phyloP scores from a whole-genome alignment of 1,140 invertebrate species.

The Liolophura sinensis region DNA sequence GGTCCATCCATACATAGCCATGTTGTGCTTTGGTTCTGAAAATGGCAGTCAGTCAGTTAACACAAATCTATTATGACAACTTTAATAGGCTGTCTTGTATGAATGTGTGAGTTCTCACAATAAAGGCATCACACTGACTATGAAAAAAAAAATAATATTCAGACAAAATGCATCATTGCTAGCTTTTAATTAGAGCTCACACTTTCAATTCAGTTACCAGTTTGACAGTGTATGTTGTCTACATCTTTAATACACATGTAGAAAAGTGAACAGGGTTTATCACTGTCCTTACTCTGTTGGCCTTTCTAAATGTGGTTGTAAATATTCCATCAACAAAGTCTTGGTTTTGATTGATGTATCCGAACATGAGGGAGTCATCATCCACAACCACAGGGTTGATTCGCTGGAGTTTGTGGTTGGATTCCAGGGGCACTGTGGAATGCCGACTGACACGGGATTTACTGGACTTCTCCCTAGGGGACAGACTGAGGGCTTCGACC shows the following conservation, averaged over 20 bases:
- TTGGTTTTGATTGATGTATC: conserved; percentile 47
- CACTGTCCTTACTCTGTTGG: conserved; percentile 56
- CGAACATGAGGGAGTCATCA: conserved; percentile 53
- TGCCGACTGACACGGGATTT: conserved; percentile 32
- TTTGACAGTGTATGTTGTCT: too few species aligned
- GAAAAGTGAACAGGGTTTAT: too few species aligned
- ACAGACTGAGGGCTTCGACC: conserved; percentile 48
- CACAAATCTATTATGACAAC: background rate
- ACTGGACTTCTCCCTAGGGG: conserved; percentile 17
- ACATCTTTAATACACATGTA: too few species aligned
- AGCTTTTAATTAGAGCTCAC: too few species aligned
- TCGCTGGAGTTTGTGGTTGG: conserved; percentile 50
- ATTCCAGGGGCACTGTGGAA: conserved; percentile 33
- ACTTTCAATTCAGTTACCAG: too few species aligned
- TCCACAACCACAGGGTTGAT: conserved; percentile 57
- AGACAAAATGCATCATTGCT: too few species aligned
- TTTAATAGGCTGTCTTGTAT: too few species aligned
- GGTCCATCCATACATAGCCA: conserved; percentile 58
- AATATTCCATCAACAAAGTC: conserved; percentile 58
- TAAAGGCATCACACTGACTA: too few species aligned
- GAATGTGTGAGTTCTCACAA: too few species aligned
- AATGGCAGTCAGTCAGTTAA: conserved; percentile 2
- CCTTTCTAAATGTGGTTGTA: conserved; percentile 53
- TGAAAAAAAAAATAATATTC: too few species aligned
- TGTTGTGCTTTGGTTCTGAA: conserved; percentile 56